Conservation (phyloP, 2,888 invertebrate genomes). For the Leptinotarsa haldemani region DNA sequence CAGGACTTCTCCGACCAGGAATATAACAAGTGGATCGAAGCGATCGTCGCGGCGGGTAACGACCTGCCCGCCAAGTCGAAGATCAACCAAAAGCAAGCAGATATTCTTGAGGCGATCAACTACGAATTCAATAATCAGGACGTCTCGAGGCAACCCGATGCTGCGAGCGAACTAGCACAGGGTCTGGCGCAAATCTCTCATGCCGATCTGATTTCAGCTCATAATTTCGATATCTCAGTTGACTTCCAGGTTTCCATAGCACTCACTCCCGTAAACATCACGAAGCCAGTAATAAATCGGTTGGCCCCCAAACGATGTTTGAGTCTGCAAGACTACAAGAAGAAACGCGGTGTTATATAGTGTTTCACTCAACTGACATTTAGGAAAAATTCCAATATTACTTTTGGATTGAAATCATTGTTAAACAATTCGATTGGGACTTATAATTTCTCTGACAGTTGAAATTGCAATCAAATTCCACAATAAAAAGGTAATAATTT, state of each 20-base stretch:
- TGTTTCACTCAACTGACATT: conserved; percentile 39
- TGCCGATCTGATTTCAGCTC: conserved; percentile 72
- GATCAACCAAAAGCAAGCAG: conserved; percentile 81
- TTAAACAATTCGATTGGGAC: no score
- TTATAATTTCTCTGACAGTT: neutral
- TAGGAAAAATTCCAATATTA: neutral
- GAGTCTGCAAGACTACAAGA: conserved; percentile 93
- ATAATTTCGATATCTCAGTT: conserved; percentile 96
- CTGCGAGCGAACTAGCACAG: conserved; percentile 53
- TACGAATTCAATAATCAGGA: conserved; percentile 76
- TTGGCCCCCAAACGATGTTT: conserved; percentile 86
- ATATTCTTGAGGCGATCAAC: conserved; percentile 89
- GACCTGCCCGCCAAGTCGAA: conserved; percentile 84
- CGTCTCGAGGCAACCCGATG: neutral
- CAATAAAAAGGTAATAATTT: neutral
- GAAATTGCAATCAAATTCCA: neutral
- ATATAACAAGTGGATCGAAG: conserved; percentile 92
- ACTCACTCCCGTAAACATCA: conserved; percentile 78
- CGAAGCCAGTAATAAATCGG: conserved; percentile 81
- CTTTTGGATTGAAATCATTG: no score
- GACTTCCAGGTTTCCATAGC: conserved; percentile 86
- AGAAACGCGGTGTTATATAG: conserved; percentile 87
- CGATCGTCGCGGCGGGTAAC: conserved; percentile 73
- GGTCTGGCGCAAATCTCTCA: conserved; percentile 63
- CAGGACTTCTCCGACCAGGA: conserved; percentile 93